Conservation (phyloP, 2,113 vertebrate genomes). For the Neomonachus schauinslandi region DNA sequence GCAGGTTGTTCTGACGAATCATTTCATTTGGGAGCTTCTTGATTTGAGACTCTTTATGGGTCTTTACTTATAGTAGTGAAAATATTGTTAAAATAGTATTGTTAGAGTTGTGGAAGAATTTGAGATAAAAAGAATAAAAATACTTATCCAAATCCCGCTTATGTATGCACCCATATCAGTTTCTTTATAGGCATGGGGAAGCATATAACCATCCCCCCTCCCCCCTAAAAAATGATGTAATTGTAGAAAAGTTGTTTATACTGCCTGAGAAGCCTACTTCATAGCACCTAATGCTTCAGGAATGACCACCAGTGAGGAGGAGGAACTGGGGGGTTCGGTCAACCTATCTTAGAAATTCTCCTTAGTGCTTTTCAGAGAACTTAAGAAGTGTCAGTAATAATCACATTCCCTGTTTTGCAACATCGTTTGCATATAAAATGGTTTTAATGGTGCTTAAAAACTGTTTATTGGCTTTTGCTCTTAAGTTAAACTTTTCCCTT, state of each 20-base stretch:
- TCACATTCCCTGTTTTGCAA: constrained; percentile 42
- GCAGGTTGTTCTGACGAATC: background rate
- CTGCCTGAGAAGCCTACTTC: background rate
- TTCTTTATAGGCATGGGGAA: background rate
- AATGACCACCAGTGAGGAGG: background rate
- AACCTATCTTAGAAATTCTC: background rate
- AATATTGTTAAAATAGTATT: background rate
- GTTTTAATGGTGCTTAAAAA: constrained; percentile 53
- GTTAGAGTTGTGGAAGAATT: background rate
- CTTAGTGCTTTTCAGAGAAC: background rate
- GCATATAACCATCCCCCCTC: background rate
- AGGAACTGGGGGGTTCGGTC: background rate
- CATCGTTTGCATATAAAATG: constrained; percentile 69
- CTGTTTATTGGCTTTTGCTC: constrained; percentile 65
- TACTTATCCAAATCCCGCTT: background rate
- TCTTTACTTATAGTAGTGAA: background rate
- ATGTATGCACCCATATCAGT: background rate
- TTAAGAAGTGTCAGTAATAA: constrained; percentile 21
- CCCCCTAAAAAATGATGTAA: background rate
- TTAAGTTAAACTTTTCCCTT: constrained; percentile 60
- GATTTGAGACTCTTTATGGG: background rate
- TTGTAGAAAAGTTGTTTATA: background rate
- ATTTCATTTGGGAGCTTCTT: background rate
- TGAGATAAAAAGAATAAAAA: background rate
- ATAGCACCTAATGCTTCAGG: background rate